Evolutionary conservation across 1,140 invertebrate species (phyloP).

Genomic region (Microplitis mediator): DNA sequence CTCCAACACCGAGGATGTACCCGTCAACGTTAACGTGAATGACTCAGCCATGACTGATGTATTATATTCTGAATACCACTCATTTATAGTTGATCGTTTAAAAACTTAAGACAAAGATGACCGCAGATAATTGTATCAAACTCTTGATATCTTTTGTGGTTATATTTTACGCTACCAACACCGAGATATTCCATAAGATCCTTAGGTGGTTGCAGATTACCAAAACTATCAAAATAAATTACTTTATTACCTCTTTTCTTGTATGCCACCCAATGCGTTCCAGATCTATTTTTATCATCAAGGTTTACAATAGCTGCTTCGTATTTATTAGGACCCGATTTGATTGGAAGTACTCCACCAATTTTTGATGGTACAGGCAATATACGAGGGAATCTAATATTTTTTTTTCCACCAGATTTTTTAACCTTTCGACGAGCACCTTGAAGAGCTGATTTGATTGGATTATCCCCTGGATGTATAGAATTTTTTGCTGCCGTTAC

Average conservation of each 20-base stretch:
- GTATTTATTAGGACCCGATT: conserved; percentile 15
- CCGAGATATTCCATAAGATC: conserved; percentile 34
- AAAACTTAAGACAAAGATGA: conserved; percentile 31
- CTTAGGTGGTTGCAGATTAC: conserved; percentile 34
- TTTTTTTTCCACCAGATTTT: neutral
- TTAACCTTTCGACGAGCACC: neutral
- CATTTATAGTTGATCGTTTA: conserved; percentile 13
- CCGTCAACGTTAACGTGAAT: no score
- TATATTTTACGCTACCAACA: conserved; percentile 25
- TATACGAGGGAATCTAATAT: neutral
- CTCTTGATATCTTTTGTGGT: conserved; percentile 27
- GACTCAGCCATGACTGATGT: conserved; percentile 12
- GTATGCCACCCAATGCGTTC: conserved; percentile 45
- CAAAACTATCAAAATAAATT: conserved; percentile 41
- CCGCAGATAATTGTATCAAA: conserved; percentile 25
- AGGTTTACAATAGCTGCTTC: conserved; percentile 26
- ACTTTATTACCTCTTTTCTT: conserved; percentile 35
- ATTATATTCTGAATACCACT: neutral
- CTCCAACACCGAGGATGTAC: no score
- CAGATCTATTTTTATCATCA: conserved; percentile 26
- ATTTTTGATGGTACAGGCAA: conserved; percentile 18
- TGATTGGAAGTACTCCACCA: conserved; percentile 12
- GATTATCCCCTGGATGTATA: no score
- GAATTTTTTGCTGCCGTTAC: no score
- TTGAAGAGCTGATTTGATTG: no score